A percentile compares a stretch with the other conserved stretches of the same genome.
phyloP scores from a whole-genome alignment of 2,113 vertebrate genomes.

The Chroicocephalus ridibundus region DNA sequence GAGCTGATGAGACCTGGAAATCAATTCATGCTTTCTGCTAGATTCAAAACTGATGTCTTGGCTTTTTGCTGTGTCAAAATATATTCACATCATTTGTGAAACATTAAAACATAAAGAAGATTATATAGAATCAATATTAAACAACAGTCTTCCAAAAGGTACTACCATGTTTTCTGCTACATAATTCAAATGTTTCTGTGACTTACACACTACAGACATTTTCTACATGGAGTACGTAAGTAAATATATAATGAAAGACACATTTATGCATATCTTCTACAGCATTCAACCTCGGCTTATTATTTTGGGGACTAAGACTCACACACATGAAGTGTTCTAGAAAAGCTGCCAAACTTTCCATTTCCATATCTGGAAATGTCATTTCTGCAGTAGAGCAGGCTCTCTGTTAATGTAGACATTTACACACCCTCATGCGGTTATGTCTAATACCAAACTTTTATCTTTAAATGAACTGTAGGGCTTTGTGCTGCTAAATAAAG shows the following conservation, averaged over 20 bases:
- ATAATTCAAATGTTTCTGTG: neutral
- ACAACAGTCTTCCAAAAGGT: neutral
- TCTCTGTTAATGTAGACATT: neutral
- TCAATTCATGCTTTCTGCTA: neutral
- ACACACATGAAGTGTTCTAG: neutral
- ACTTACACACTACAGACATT: neutral
- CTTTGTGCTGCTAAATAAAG: conserved; percentile 33
- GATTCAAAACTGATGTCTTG: neutral
- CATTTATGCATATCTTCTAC: neutral
- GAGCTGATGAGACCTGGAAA: neutral
- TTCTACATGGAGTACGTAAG: neutral
- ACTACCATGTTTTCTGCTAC: neutral
- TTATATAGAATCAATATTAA: neutral
- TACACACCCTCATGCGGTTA: neutral
- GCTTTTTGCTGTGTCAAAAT: neutral
- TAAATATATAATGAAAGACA: neutral
- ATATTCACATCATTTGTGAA: neutral
- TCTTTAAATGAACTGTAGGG: neutral
- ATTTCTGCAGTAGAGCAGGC: neutral
- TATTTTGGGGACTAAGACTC: neutral
- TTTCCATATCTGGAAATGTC: conserved; percentile 5
- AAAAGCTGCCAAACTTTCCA: neutral
- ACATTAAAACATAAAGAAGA: neutral
- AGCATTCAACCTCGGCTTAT: neutral
- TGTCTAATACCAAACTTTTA: neutral